These are phyloP conservation scores for Abscondita cerata DNA, from an alignment of 2,888 invertebrate species.

Conservation along the genomic window DNA sequence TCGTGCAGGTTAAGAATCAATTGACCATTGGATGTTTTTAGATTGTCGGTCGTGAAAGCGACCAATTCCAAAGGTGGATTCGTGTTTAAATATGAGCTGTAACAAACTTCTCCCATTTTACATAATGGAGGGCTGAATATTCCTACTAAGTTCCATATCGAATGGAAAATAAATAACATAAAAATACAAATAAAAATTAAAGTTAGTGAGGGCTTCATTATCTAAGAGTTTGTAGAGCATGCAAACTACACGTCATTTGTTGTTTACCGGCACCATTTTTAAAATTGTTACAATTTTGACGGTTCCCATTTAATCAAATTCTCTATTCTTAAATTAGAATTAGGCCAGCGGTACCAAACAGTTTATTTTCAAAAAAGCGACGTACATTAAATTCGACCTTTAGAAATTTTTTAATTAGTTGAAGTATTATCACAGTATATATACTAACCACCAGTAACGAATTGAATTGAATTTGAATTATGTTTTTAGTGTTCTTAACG, in stretches of 20 bases:
- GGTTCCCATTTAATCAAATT: no score
- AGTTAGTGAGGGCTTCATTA: constrained; percentile 64
- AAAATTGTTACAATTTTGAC: no score
- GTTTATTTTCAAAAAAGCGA: no score
- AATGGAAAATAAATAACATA: constrained; percentile 72
- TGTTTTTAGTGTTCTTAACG: no score
- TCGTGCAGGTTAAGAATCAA: constrained; percentile 67
- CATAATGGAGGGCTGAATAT: constrained; percentile 77
- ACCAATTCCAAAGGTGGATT: constrained; percentile 75
- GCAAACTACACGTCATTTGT: constrained; percentile 18
- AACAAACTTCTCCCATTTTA: constrained; percentile 69
- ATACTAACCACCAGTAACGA: no score
- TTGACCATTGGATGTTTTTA: constrained; percentile 64
- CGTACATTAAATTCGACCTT: no score
- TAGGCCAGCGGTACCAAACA: no score
- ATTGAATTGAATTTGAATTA: no score
- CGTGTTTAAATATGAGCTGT: constrained; percentile 70
- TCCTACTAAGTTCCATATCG: constrained; percentile 77
- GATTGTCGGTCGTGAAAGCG: constrained; percentile 70
- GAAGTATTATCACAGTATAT: no score
- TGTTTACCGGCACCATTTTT: constrained; percentile 17
- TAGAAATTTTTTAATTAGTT: no score
- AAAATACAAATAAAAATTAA: constrained; percentile 70
- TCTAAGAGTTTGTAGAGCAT: constrained; percentile 3
- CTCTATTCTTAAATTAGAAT: no score